phyloP scores from a whole-genome alignment of 1,140 invertebrate species.

The Mizuhopecten yessoensis region DNA sequence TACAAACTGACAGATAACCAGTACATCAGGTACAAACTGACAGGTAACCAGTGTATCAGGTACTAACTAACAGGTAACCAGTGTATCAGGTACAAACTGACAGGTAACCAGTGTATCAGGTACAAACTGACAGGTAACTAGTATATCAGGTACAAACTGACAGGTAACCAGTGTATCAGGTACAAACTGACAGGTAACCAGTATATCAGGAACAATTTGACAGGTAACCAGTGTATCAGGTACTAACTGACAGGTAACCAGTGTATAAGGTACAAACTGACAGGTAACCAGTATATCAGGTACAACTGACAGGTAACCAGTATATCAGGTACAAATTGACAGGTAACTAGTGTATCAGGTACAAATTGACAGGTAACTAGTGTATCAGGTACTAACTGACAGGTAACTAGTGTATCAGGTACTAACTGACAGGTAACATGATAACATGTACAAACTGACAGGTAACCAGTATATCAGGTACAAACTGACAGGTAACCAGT shows the following conservation, averaged over 20 bases:
- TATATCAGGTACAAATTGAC: neutral
- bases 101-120: no score
- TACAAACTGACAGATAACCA: neutral
- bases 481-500: neutral
- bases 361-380: conserved; percentile 11
- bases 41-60: conserved; percentile 31
- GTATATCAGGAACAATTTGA: neutral
- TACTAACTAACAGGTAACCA: neutral
- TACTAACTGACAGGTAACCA: neutral
- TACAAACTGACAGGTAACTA: neutral
- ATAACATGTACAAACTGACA: neutral
- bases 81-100: neutral
- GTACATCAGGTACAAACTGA: neutral
- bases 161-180: neutral
- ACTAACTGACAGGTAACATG: neutral
- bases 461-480: conserved; percentile 26
- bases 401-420: conserved; percentile 3
- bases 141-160: neutral
- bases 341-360: conserved; percentile 22
- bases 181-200: conserved; percentile 8
- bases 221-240: neutral
- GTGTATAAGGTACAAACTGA: neutral
- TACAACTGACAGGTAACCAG: conserved; percentile 29
- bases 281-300: conserved; percentile 23
- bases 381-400: neutral